Conservation (phyloP, 2,113 vertebrate species). For the Arenaria interpres region DNA sequence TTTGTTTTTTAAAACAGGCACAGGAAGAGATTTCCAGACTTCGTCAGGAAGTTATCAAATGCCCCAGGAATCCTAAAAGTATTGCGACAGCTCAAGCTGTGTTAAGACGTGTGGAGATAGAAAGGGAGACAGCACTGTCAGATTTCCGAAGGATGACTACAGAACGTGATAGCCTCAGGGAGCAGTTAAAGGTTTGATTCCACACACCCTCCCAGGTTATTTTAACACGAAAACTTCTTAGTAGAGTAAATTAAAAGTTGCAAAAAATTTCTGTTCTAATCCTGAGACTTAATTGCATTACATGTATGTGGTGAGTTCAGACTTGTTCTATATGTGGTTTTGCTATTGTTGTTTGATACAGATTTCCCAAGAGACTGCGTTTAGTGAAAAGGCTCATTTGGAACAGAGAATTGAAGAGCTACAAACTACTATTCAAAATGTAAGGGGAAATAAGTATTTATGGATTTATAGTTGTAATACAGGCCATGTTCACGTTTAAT, state of each 20-base stretch:
- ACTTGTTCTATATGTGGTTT: neutral
- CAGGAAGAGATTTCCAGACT: conserved; percentile 79
- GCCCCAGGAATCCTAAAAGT: conserved; percentile 65
- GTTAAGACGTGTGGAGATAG: conserved; percentile 73
- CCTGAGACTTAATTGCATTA: neutral
- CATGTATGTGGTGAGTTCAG: neutral
- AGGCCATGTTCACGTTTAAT: neutral
- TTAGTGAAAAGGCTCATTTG: conserved; percentile 82
- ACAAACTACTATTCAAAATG: conserved; percentile 75
- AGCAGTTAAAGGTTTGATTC: conserved; percentile 75
- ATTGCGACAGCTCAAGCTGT: conserved; percentile 71
- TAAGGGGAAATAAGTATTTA: conserved; percentile 56
- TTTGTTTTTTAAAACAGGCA: conserved; percentile 66
- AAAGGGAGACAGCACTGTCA: conserved; percentile 76
- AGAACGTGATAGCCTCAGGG: conserved; percentile 79
- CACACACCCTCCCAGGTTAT: neutral
- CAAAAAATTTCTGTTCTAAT: neutral
- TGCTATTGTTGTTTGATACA: conserved; percentile 59
- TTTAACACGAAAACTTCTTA: neutral
- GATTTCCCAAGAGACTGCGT: conserved; percentile 81
- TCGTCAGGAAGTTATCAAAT: conserved; percentile 73
- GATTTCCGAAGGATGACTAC: conserved; percentile 79
- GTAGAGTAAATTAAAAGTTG: neutral
- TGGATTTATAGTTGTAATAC: neutral
- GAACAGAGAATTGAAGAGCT: conserved; percentile 83